These are phyloP conservation scores for Echeneis naucrates DNA, from an alignment of 2,797 vertebrate genomes.

Conservation along the genomic window DNA sequence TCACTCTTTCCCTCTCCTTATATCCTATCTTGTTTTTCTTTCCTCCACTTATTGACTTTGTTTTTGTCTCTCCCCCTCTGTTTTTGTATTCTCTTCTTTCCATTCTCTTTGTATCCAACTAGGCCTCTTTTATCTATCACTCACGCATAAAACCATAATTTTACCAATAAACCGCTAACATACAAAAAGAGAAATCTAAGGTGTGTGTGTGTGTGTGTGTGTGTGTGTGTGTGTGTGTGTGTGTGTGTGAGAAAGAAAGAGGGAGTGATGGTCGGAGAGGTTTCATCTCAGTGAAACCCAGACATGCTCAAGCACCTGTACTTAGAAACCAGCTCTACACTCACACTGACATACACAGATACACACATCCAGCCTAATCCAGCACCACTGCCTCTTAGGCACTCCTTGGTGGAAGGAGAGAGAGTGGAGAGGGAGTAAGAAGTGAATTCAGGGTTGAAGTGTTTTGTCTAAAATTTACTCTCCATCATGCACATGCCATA, in stretches of 20 bases:
- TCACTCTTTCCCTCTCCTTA: not conserved
- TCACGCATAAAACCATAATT: not conserved
- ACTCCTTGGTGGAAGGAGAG: constrained; percentile 62
- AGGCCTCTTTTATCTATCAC: not conserved
- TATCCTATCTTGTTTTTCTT: not conserved
- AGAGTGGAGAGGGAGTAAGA: constrained; percentile 36
- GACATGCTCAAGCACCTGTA: constrained; percentile 73
- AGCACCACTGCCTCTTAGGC: constrained; percentile 67
- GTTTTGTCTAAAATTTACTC: constrained; percentile 68
- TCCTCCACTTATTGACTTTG: constrained; percentile 4
- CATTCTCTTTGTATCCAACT: not conserved
- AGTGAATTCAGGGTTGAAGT: constrained; percentile 76
- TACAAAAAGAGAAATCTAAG: constrained; percentile 8
- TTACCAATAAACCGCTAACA: constrained; percentile 8
- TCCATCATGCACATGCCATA: constrained; percentile 5
- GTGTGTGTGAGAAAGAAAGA: not conserved
- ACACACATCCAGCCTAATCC: constrained; percentile 55
- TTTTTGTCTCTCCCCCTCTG: constrained; percentile 4
- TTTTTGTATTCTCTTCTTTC: not conserved
- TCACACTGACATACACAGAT: constrained; percentile 2
- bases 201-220: not conserved
- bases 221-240: not conserved
- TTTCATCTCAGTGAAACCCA: constrained; percentile 49
- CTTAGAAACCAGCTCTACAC: constrained; percentile 58
- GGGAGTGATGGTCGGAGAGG: constrained; percentile 16